phyloP scores from a whole-genome alignment of 2,888 invertebrate genomes.

The Halictus ligatus region DNA sequence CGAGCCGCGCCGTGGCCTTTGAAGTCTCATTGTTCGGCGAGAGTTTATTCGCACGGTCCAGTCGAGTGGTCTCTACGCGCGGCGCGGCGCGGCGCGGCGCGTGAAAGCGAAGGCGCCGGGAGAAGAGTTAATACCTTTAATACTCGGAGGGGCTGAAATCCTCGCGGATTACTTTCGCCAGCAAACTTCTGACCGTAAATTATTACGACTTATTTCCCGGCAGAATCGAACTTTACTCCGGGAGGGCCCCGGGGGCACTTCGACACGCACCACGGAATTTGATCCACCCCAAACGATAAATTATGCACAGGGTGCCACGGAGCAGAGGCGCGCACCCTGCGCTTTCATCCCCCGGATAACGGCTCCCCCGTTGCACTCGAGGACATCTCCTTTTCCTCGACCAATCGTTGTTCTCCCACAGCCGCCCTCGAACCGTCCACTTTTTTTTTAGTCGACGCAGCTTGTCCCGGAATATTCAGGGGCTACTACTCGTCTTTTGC shows the following conservation, averaged over 20 bases:
- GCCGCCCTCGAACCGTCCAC: conserved; percentile 28
- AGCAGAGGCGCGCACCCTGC: conserved; percentile 66
- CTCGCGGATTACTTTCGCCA: conserved; percentile 36
- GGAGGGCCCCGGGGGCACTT: conserved; percentile 38
- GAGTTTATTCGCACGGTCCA: neutral
- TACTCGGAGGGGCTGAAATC: conserved; percentile 41
- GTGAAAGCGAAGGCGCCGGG: conserved; percentile 10
- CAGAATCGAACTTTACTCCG: conserved; percentile 7
- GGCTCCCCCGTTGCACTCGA: conserved; percentile 73
- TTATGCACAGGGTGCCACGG: conserved; percentile 71
- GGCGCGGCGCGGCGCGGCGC: neutral
- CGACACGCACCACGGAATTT: conserved; percentile 64
- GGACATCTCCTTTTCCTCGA: conserved; percentile 65
- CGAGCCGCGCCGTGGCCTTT: neutral
- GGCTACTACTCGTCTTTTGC: conserved; percentile 18
- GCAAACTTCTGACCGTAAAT: conserved; percentile 41
- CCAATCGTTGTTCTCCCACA: conserved; percentile 54
- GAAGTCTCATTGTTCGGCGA: conserved; percentile 8
- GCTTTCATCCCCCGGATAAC: conserved; percentile 72
- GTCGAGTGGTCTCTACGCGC: neutral
- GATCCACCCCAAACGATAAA: conserved; percentile 67
- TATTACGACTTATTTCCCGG: conserved; percentile 45
- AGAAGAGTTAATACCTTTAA: conserved; percentile 42
- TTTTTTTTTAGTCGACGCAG: conserved; percentile 40
- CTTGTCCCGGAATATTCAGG: conserved; percentile 37